phyloP scores from a whole-genome alignment of 2,113 vertebrate genomes.

The Odocoileus hemionus region DNA sequence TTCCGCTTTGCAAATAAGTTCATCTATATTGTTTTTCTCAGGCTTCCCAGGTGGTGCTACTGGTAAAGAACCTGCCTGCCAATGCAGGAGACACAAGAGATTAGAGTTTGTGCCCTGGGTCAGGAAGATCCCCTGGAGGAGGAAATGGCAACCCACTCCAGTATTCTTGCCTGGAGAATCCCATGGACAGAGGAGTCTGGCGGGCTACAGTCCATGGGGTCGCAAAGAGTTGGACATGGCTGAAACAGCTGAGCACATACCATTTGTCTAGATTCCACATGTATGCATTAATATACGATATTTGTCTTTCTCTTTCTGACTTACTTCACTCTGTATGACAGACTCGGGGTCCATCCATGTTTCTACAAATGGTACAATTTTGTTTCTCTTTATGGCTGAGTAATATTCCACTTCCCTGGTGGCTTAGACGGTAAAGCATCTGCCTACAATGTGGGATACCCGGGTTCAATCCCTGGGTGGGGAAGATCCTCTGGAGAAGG shows the following conservation, averaged over 20 bases:
- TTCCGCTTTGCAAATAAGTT: neutral
- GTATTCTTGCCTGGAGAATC: neutral
- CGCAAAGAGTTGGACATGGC: neutral
- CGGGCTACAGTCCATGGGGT: neutral
- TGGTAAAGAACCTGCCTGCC: neutral
- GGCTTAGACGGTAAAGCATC: too few species aligned
- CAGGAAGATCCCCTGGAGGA: neutral
- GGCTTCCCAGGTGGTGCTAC: neutral
- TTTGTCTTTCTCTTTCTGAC: neutral
- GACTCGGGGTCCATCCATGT: neutral
- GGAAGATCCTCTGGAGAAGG: too few species aligned
- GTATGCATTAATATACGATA: neutral
- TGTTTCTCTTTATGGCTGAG: neutral
- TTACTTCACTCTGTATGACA: neutral
- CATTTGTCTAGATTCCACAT: neutral
- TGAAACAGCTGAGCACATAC: neutral
- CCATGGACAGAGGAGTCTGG: neutral
- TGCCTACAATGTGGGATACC: too few species aligned
- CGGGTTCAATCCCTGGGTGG: too few species aligned
- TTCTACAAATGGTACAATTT: neutral
- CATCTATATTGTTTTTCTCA: neutral
- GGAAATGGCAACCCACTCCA: neutral
- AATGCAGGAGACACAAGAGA: neutral
- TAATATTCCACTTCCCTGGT: neutral
- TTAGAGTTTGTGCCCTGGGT: neutral